A percentile compares a stretch with the other conserved stretches of the same genome.
Evolutionary conservation across 2,113 vertebrate genomes (phyloP).

Genomic region (Urocitellus parryii): DNA sequence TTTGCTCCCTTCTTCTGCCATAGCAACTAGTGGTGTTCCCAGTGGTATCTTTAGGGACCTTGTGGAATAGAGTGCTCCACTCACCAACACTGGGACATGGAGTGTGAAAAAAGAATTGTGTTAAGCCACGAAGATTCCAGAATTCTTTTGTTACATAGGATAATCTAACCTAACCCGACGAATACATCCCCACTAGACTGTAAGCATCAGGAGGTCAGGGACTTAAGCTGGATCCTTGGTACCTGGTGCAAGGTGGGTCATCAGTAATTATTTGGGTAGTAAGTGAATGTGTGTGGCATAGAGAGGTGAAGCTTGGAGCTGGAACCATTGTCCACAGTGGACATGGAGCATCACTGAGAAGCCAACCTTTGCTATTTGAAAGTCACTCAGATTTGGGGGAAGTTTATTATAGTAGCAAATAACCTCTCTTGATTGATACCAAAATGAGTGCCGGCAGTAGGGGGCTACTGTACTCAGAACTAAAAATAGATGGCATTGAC

Average conservation of each 20-base stretch:
- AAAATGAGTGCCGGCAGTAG: background rate
- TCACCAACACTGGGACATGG: background rate
- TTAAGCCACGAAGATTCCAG: background rate
- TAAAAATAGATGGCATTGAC: background rate
- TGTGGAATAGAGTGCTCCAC: background rate
- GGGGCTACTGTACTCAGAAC: background rate
- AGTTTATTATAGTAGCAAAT: conserved; percentile 5
- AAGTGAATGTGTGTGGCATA: background rate
- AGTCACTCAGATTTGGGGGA: background rate
- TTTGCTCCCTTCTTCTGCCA: background rate
- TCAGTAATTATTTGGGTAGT: background rate
- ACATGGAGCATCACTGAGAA: background rate
- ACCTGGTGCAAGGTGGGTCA: background rate
- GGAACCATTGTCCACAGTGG: background rate
- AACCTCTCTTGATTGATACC: background rate
- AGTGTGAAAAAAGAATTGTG: background rate
- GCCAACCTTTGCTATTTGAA: background rate
- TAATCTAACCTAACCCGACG: background rate
- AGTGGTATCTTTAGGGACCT: background rate
- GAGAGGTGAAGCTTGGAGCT: background rate
- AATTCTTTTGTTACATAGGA: conserved; percentile 29
- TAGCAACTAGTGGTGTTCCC: background rate
- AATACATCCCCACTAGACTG: background rate
- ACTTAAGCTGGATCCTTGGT: background rate
- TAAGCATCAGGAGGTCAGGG: background rate